phyloP scores from a whole-genome alignment of 2,888 invertebrate genomes.

The Trachelus iudaicus region DNA sequence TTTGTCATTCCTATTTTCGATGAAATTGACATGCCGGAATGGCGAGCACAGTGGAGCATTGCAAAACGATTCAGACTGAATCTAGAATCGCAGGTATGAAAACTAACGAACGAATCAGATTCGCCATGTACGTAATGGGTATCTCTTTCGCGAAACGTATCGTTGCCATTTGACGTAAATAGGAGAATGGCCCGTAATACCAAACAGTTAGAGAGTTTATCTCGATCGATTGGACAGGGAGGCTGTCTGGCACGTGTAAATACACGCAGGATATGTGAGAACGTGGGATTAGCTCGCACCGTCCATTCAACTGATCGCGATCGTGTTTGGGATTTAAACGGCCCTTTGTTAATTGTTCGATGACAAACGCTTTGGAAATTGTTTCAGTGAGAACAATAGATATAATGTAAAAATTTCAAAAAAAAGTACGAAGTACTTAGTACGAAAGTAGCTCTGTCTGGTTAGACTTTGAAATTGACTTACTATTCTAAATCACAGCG shows the following conservation, averaged over 20 bases:
- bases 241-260: constrained; percentile 3
- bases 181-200: constrained; percentile 1
- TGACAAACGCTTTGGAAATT: neutral
- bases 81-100: neutral
- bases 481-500: neutral
- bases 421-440: neutral
- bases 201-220: constrained; percentile 20
- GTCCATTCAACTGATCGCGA: constrained; percentile 10
- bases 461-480: neutral
- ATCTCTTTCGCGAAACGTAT: neutral
- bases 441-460: neutral
- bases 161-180: neutral
- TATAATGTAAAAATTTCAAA: neutral
- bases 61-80: neutral
- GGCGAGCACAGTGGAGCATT: neutral
- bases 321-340: neutral
- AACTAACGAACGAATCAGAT: neutral
- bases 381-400: neutral
- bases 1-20: constrained; percentile 13
- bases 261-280: constrained; percentile 18
- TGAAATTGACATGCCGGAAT: constrained; percentile 1
- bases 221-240: constrained; percentile 11
- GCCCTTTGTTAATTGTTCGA: neutral
- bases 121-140: neutral
- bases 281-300: constrained; percentile 4